phyloP scores from a whole-genome alignment of 2,113 vertebrate genomes.

The Pelecanoides urinatrix region DNA sequence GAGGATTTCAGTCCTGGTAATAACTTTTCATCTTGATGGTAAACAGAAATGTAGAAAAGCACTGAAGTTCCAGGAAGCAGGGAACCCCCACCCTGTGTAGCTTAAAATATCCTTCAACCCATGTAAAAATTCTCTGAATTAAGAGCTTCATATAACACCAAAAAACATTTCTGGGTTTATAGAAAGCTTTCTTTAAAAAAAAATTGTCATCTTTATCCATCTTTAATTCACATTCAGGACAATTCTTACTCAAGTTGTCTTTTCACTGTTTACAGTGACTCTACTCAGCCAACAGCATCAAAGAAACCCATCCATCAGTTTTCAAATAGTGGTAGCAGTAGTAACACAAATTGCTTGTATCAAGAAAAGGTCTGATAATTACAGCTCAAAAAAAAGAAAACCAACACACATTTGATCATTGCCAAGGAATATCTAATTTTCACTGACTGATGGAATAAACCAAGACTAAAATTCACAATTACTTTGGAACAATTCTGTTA shows the following conservation, averaged over 20 bases:
- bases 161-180: background rate
- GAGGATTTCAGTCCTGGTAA: background rate
- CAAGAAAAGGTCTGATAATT: background rate
- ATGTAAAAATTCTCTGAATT: background rate
- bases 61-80: background rate
- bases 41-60: background rate
- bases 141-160: background rate
- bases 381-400: background rate
- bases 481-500: background rate
- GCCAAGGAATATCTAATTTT: background rate
- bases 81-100: background rate
- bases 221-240: background rate
- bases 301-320: background rate
- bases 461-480: background rate
- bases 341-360: background rate
- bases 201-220: background rate
- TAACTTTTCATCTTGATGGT: background rate
- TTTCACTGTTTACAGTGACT: background rate
- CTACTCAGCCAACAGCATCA: background rate
- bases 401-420: background rate
- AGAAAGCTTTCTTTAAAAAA: background rate
- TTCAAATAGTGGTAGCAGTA: background rate
- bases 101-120: background rate
- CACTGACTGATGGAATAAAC: background rate
- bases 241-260: background rate